Evolutionary conservation across 2,888 invertebrate species (phyloP).

Genomic region (Rotaria socialis): DNA sequence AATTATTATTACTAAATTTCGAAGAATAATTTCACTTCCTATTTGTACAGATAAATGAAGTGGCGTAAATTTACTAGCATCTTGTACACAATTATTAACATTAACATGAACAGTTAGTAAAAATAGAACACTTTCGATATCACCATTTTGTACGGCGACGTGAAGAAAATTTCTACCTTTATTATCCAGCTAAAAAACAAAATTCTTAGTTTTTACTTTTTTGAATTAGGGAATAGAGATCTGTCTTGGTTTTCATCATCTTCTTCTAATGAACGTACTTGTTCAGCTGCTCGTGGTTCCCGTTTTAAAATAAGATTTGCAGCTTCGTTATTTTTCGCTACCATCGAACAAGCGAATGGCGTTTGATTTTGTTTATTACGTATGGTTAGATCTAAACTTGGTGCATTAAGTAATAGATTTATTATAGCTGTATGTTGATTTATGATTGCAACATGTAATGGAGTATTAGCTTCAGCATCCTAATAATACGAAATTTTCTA

Average conservation of each 20-base stretch:
- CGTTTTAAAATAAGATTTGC: conserved; percentile 83
- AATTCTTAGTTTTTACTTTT: background rate
- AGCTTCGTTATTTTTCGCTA: conserved; percentile 81
- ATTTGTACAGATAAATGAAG: conserved; percentile 80
- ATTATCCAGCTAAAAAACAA: conserved; percentile 69
- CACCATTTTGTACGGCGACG: conserved; percentile 83
- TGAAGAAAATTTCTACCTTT: conserved; percentile 89
- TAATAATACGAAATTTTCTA: conserved; percentile 55
- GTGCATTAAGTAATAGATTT: conserved; percentile 76
- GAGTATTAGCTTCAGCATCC: conserved; percentile 81
- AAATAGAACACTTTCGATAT: conserved; percentile 89
- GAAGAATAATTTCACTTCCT: conserved; percentile 64
- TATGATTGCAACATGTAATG: conserved; percentile 84
- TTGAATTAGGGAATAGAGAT: too few relatives aligned
- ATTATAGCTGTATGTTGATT: conserved; percentile 86
- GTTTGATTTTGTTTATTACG: conserved; percentile 79
- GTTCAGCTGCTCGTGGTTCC: conserved; percentile 87
- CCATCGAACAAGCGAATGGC: conserved; percentile 84
- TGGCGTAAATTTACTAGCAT: conserved; percentile 78
- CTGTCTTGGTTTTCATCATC: too few relatives aligned
- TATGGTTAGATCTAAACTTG: conserved; percentile 74
- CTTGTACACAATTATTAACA: conserved; percentile 84
- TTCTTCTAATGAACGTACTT: conserved; percentile 62
- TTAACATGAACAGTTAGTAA: conserved; percentile 80
- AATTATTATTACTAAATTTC: conserved; percentile 60